These are phyloP conservation scores for Zoanthus sociatus DNA, from an alignment of 92 coral and sea anemone species.

Conservation along the genomic window DNA sequence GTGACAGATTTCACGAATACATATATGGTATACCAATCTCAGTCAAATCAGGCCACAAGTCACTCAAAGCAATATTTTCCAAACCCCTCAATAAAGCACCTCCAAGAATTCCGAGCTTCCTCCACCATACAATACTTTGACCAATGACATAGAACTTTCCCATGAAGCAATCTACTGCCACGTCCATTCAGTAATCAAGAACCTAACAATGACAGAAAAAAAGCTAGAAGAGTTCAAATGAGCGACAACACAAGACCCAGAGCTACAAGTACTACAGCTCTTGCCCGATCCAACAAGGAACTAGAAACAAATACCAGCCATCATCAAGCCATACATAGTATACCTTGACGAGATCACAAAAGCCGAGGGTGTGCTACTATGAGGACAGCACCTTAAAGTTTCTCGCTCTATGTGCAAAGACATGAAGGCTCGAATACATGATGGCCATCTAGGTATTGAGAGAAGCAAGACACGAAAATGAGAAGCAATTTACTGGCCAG, in stretches of 20 bases:
- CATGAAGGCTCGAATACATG: constrained; percentile 45
- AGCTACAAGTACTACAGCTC: background rate
- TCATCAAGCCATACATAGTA: background rate
- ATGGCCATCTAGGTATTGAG: constrained; percentile 60
- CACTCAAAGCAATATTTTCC: too few relatives aligned
- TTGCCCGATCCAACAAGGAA: background rate
- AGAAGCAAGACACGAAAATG: constrained; percentile 24
- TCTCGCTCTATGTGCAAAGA: constrained; percentile 37
- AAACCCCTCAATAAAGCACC: background rate
- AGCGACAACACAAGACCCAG: background rate
- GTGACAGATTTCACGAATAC: too few relatives aligned
- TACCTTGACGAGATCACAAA: background rate
- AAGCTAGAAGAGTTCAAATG: background rate
- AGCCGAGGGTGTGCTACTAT: background rate
- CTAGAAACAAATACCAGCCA: background rate
- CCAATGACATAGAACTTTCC: background rate
- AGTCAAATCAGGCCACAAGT: too few relatives aligned
- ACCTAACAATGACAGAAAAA: background rate
- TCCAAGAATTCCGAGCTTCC: too few relatives aligned
- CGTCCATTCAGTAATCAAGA: background rate
- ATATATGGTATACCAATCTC: too few relatives aligned
- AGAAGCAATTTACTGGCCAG: constrained; percentile 53
- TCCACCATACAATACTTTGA: background rate
- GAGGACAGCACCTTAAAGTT: constrained; percentile 37
- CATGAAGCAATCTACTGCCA: background rate